Conservation (phyloP, 2,888 invertebrate genomes). For the Lasioglossum calceatum region DNA sequence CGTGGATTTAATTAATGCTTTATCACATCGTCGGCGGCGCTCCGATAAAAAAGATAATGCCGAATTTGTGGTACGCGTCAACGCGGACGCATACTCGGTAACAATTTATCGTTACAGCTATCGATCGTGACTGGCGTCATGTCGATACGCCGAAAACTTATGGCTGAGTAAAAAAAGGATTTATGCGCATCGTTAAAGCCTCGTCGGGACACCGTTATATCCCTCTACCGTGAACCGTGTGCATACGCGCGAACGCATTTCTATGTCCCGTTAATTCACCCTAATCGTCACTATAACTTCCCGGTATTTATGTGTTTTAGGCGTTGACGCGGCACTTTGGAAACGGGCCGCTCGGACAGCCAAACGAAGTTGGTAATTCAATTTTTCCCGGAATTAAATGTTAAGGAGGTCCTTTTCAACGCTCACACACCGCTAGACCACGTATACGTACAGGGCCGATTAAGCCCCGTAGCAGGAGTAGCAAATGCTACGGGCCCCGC, state of each 20-base stretch:
- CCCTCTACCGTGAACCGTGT: neutral
- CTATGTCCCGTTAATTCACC: slow-evolving; percentile 14
- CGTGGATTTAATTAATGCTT: slow-evolving; percentile 29
- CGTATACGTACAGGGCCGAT: no score
- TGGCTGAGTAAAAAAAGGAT: slow-evolving; percentile 32
- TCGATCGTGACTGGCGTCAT: slow-evolving; percentile 19
- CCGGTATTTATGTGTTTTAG: neutral
- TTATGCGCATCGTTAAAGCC: slow-evolving; percentile 32
- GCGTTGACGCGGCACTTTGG: neutral
- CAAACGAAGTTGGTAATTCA: no score
- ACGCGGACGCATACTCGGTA: neutral
- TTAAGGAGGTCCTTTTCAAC: no score
- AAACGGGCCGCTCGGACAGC: neutral
- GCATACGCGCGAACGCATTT: slow-evolving; percentile 4
- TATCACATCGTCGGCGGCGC: neutral
- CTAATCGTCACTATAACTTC: neutral
- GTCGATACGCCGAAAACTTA: slow-evolving; percentile 29
- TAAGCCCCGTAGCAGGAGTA: no score
- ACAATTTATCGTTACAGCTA: slow-evolving; percentile 19
- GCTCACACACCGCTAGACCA: no score
- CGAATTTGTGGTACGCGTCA: neutral
- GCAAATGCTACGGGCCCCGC: no score
- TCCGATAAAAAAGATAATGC: neutral
- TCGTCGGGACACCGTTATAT: neutral
- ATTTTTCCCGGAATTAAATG: no score